A percentile compares a stretch with the other conserved stretches of the same genome.
phyloP scores from a whole-genome alignment of 2,888 invertebrate species.

The Notodromas monacha region DNA sequence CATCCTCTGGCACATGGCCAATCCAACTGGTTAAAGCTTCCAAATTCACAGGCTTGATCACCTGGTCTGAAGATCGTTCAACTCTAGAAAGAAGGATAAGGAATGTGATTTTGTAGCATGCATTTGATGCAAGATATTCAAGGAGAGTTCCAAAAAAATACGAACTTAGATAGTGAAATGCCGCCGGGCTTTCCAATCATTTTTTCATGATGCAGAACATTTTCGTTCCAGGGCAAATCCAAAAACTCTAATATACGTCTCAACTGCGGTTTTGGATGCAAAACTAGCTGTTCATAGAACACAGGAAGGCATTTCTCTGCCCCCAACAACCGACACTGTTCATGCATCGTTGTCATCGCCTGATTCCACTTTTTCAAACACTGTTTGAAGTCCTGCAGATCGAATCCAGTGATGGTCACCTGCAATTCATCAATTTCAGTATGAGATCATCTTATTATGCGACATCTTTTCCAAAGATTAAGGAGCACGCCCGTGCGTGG shows the following conservation, averaged over 20 bases:
- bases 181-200: conserved; percentile 83
- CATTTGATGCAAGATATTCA: no score
- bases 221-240: conserved; percentile 71
- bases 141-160: no score
- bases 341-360: conserved; percentile 73
- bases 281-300: conserved; percentile 82
- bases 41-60: conserved; percentile 84
- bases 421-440: no score
- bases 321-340: conserved; percentile 47
- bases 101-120: no score
- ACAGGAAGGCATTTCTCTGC: conserved; percentile 40
- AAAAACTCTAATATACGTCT: conserved; percentile 53
- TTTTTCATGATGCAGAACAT: conserved; percentile 85
- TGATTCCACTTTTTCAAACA: conserved; percentile 89
- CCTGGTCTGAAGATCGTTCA: conserved; percentile 90
- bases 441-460: no score
- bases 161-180: conserved; percentile 76
- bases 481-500: no score
- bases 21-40: conserved; percentile 82
- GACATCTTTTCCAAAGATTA: no score
- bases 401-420: conserved; percentile 66
- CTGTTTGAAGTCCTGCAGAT: conserved; percentile 65
- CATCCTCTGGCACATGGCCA: conserved; percentile 57
- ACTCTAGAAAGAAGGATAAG: conserved; percentile 27
- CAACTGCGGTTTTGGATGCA: conserved; percentile 69